phyloP scores from a whole-genome alignment of 1,140 invertebrate genomes.

The Armadillidium nasatum region DNA sequence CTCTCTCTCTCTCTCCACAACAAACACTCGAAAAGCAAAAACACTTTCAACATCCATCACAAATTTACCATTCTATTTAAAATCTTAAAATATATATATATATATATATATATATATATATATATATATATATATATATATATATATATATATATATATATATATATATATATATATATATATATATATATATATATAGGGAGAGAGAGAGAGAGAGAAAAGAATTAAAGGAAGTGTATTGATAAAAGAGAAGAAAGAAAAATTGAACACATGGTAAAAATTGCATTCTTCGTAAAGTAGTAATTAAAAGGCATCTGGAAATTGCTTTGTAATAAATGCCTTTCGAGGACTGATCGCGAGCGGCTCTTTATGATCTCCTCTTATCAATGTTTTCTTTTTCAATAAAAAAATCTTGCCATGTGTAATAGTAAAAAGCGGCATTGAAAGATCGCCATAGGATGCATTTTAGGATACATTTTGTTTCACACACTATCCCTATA shows the following conservation, averaged over 20 bases:
- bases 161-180: conserved; percentile 6
- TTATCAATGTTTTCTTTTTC: background rate
- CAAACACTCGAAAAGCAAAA: too few relatives aligned
- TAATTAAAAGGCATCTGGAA: conserved; percentile 1
- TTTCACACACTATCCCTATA: background rate
- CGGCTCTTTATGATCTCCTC: background rate
- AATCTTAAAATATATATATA: too few relatives aligned
- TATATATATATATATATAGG: background rate
- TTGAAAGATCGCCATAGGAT: conserved; percentile 1
- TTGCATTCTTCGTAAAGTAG: too few relatives aligned
- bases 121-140: conserved; percentile 6
- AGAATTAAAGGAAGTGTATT: background rate
- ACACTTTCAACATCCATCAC: too few relatives aligned
- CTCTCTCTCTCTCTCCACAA: too few relatives aligned
- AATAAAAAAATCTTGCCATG: background rate
- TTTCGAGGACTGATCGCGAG: background rate
- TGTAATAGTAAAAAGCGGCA: background rate
- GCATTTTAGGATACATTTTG: background rate
- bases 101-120: background rate
- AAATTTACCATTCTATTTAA: background rate
- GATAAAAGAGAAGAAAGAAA: too few relatives aligned
- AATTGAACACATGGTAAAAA: too few relatives aligned
- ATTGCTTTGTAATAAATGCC: background rate
- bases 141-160: conserved; percentile 6
- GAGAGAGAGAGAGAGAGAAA: background rate